Evolutionary conservation across 2,797 vertebrate species (phyloP).

Genomic region (Epinephelus awoara): DNA sequence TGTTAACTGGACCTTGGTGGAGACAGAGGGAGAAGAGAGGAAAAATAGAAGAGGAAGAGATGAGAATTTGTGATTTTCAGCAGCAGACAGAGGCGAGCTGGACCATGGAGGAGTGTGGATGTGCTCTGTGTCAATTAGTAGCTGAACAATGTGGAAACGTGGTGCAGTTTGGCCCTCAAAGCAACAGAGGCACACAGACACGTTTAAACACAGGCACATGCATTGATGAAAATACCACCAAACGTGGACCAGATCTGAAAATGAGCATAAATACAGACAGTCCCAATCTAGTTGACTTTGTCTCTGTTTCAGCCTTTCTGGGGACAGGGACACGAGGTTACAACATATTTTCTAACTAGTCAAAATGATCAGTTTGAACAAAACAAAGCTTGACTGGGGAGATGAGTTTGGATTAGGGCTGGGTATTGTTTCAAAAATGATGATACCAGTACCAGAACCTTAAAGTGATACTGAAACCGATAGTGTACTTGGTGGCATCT

Average conservation of each 20-base stretch:
- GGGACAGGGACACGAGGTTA: conserved; percentile 7
- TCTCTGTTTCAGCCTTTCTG: not conserved
- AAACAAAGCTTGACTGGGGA: conserved; percentile 9
- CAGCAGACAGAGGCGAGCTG: conserved; percentile 57
- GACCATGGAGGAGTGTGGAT: conserved; percentile 62
- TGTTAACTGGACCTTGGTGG: conserved; percentile 76
- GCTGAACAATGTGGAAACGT: conserved; percentile 59
- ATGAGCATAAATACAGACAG: conserved; percentile 13
- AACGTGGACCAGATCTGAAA: conserved; percentile 16
- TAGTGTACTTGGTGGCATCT: too few species aligned
- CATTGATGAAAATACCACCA: conserved; percentile 9
- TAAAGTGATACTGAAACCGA: too few species aligned
- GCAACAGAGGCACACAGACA: conserved; percentile 47
- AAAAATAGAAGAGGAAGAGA: conserved; percentile 43
- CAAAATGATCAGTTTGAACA: conserved; percentile 12
- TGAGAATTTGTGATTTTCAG: conserved; percentile 67
- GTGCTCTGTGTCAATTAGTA: conserved; percentile 77
- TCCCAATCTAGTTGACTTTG: not conserved
- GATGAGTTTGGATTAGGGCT: not conserved
- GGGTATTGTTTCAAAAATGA: too few species aligned
- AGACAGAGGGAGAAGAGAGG: conserved; percentile 47
- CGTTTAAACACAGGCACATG: conserved; percentile 21
- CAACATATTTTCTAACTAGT: not conserved
- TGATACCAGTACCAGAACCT: too few species aligned
- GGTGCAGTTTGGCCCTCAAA: conserved; percentile 67